Evolutionary conservation across 2,113 vertebrate species (phyloP).

Genomic region (Seriola quinqueradiata): DNA sequence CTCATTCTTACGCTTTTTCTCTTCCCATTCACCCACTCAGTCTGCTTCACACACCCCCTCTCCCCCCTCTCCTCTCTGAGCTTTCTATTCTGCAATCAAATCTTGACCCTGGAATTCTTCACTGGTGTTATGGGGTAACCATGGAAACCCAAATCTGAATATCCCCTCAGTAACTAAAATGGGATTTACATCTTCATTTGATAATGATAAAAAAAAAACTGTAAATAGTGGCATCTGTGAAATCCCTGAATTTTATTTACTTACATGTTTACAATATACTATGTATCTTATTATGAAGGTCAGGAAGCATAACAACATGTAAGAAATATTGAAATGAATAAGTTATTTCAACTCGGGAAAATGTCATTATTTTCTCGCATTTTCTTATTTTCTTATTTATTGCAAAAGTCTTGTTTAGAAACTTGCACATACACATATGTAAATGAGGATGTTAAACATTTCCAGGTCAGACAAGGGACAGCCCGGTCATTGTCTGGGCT

Average conservation of each 20-base stretch:
- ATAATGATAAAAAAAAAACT: not conserved
- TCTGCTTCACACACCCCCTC: not conserved
- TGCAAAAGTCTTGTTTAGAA: not conserved
- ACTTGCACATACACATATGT: conserved; percentile 13
- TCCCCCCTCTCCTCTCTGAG: not conserved
- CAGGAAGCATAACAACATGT: not conserved
- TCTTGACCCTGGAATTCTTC: conserved; percentile 60
- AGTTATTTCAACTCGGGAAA: not conserved
- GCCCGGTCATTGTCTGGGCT: conserved; percentile 39
- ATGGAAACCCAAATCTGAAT: conserved; percentile 29
- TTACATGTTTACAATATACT: not conserved
- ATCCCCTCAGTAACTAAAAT: not conserved
- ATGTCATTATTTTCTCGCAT: not conserved
- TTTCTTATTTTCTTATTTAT: not conserved
- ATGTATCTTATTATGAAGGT: not conserved
- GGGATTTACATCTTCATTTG: not conserved
- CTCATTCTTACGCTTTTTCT: not conserved
- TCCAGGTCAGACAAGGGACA: conserved; percentile 60
- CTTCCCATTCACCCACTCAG: not conserved
- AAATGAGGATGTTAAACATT: conserved; percentile 49
- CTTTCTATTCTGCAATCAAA: conserved; percentile 28
- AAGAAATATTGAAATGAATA: not conserved
- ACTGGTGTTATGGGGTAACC: conserved; percentile 55
- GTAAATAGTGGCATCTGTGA: not conserved
- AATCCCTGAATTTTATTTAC: not conserved